phyloP scores from a whole-genome alignment of 1,140 invertebrate genomes.

The Nixonia krombeini region DNA sequence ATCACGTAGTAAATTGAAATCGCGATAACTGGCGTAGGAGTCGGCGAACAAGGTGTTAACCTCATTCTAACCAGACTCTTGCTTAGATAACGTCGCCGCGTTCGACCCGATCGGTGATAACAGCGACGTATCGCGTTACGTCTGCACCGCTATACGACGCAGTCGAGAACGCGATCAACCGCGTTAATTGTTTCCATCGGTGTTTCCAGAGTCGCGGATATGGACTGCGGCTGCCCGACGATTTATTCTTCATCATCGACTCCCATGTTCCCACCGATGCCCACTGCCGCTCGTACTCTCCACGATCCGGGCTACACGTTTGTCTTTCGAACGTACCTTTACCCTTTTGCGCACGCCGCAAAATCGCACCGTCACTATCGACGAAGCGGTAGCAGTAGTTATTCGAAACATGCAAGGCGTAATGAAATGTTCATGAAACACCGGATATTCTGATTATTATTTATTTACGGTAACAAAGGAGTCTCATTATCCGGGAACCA shows the following conservation, averaged over 20 bases:
- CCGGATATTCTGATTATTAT: too few relatives aligned
- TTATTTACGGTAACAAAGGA: background rate
- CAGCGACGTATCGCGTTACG: slow-evolving; percentile 13
- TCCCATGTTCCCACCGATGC: too few relatives aligned
- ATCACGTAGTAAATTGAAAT: slow-evolving; percentile 32
- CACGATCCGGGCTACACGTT: too few relatives aligned
- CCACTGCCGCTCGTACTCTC: too few relatives aligned
- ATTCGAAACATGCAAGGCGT: background rate
- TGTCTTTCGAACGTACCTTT: too few relatives aligned
- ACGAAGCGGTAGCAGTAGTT: background rate
- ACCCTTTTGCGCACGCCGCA: too few relatives aligned
- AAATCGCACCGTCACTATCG: background rate
- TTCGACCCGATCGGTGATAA: slow-evolving; percentile 14
- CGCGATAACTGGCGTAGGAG: slow-evolving; percentile 35
- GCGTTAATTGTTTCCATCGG: too few relatives aligned
- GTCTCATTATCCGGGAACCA: background rate
- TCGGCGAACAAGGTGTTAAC: slow-evolving; percentile 57
- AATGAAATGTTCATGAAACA: background rate
- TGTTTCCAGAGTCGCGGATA: too few relatives aligned
- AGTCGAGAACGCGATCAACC: too few relatives aligned
- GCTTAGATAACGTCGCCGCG: background rate
- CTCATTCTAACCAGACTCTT: slow-evolving; percentile 33
- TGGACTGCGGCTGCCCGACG: too few relatives aligned
- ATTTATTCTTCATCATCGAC: too few relatives aligned
- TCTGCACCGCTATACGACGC: slow-evolving; percentile 1